Evolutionary conservation across 2,113 vertebrate genomes (phyloP).

Genomic region (Rutilus rutilus): DNA sequence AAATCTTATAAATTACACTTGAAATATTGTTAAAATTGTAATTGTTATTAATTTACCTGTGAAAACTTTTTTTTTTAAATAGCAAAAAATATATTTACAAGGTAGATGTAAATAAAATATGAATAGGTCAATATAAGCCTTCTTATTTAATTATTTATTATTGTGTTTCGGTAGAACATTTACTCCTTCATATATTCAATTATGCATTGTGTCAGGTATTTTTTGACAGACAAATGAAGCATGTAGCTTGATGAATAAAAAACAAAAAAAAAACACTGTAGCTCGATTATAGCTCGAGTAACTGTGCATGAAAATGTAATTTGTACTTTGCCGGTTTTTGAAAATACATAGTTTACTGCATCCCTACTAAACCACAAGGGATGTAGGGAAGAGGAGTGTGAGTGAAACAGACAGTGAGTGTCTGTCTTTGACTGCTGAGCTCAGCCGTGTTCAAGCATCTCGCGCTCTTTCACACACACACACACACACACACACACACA

Average conservation of each 20-base stretch:
- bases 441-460: conserved; percentile 25
- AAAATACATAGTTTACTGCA: not conserved
- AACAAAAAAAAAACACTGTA: not conserved
- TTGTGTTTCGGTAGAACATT: no score
- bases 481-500: not conserved
- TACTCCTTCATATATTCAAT: not conserved
- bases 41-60: no score
- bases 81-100: no score
- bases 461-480: conserved; percentile 19
- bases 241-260: not conserved
- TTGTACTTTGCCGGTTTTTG: not conserved
- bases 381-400: not conserved
- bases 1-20: no score
- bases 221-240: not conserved
- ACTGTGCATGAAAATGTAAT: not conserved
- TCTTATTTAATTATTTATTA: no score
- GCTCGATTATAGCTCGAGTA: not conserved
- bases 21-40: no score
- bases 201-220: not conserved
- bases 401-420: conserved; percentile 38
- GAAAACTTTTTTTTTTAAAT: no score
- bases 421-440: conserved; percentile 37
- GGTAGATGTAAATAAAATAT: no score
- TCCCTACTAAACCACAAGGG: not conserved
- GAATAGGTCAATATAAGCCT: no score